phyloP scores from a whole-genome alignment of 2,888 invertebrate species.

The Tyria jacobaeae region DNA sequence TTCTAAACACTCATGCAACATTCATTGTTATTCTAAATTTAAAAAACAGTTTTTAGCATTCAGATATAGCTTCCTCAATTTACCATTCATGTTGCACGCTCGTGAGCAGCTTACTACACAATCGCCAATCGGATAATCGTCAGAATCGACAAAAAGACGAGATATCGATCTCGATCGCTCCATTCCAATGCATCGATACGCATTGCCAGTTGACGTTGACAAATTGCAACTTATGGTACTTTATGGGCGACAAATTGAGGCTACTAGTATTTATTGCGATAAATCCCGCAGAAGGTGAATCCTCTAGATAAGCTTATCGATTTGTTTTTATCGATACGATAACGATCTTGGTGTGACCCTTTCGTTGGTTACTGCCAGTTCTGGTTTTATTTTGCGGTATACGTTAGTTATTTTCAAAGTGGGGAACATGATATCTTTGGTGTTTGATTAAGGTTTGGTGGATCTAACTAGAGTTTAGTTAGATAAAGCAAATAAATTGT shows the following conservation, averaged over 20 bases:
- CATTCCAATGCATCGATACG: constrained; percentile 76
- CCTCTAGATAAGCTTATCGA: constrained; percentile 58
- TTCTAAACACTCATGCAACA: constrained; percentile 52
- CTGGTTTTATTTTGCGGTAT: constrained; percentile 3
- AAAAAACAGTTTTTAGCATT: constrained; percentile 71
- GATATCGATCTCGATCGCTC: constrained; percentile 79
- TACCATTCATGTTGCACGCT: constrained; percentile 68
- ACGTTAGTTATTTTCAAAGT: not conserved
- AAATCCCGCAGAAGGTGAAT: constrained; percentile 55
- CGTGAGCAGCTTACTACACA: constrained; percentile 54
- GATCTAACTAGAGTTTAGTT: not conserved
- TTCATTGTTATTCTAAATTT: constrained; percentile 72
- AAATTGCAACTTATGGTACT: constrained; percentile 75
- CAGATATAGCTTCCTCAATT: constrained; percentile 64
- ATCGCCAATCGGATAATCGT: constrained; percentile 72
- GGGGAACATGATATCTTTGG: not conserved
- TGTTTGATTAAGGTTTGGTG: not conserved
- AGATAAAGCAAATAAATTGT: not conserved
- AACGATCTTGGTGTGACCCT: constrained; percentile 50
- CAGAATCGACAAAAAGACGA: constrained; percentile 72
- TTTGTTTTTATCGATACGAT: constrained; percentile 58
- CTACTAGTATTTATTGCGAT: constrained; percentile 71
- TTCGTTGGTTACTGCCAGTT: constrained; percentile 14
- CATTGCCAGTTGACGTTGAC: constrained; percentile 77
- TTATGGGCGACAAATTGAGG: constrained; percentile 81